Base-by-base conservation (phyloP, 2,797 vertebrate species). In the Lycodopsis pacificus region DNA sequence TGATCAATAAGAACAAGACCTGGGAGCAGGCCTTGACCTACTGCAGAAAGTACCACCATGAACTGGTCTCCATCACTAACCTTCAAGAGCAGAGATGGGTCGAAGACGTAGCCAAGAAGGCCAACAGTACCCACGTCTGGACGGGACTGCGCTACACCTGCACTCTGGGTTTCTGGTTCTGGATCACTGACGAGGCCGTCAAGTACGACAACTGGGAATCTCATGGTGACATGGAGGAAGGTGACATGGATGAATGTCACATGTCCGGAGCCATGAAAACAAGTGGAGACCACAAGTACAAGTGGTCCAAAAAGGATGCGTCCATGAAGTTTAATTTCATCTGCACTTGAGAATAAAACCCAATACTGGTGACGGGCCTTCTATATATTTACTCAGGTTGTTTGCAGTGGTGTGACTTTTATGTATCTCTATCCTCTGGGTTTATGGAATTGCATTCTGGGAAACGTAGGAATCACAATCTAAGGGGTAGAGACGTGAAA, bases 131-230 rank as follows among this genome's bases (percentile, higher is more conserved):
- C 2, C 3, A 3, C 1, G n/a, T 90, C 54, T 90, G 88, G 86
- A 20, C 87, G 38, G 85, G 83, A 32, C 68, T 89, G 79, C 42
- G 42, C 51, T 87, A 81, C 80, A 69, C 48, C 72, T 86, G 84
- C 65, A 32, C 51, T 40, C 65, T 88, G 57, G 73, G 17, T 2
- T 51, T 71, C 0, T 90, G 88, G 88, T 61, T 88, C 65, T 88
- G 86, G 82, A 46, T 88, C 73, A 72, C 3, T 14, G 51, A 79
- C 0, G 1, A 74, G 6, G 0, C 0, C 0, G 48, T 76, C 58
- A 0, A 0, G 30, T 69, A 86, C 15, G 0, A 62, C 0, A 81
- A 79, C 44, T 88, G 84, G 85, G 7, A 0, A 14, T 0, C 1
- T 0, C 0, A 2, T 0, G 6, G 1, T 13, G 14, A 7, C 0